Evolutionary conservation across 2,888 invertebrate genomes (phyloP).

Genomic region (Drosophila paracracens): DNA sequence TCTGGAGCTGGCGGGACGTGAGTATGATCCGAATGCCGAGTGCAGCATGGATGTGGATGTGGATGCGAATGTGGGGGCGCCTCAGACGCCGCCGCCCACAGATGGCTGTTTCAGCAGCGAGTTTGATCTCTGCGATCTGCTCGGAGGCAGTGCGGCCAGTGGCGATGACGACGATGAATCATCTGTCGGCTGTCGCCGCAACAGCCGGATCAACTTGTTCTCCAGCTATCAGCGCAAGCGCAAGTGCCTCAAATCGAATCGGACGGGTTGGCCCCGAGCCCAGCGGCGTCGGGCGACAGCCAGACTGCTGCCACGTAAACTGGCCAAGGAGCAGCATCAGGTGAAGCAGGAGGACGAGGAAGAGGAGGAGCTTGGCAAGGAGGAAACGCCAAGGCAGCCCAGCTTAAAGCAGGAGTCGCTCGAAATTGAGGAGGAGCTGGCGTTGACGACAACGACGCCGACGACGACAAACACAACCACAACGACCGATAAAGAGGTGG

Average conservation of each 20-base stretch:
- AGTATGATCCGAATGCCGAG: constrained; percentile 63
- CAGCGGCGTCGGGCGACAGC: constrained; percentile 61
- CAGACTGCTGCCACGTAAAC: constrained; percentile 62
- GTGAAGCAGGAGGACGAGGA: neutral
- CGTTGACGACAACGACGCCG: constrained; percentile 55
- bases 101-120: constrained; percentile 82
- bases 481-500: constrained; percentile 37
- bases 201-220: constrained; percentile 65
- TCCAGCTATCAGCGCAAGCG: constrained; percentile 80
- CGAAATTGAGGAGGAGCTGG: constrained; percentile 52
- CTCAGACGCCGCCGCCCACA: constrained; percentile 77
- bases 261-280: constrained; percentile 92
- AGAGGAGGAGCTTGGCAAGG: constrained; percentile 5
- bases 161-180: constrained; percentile 59
- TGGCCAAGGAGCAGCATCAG: constrained; percentile 20
- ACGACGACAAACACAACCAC: constrained; percentile 61
- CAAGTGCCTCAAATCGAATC: constrained; percentile 88
- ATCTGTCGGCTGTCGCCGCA: constrained; percentile 32
- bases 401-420: constrained; percentile 52
- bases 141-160: constrained; percentile 60
- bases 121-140: constrained; percentile 81
- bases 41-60: constrained; percentile 9
- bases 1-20: constrained; percentile 68
- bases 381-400: constrained; percentile 2
- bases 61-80: neutral